Evolutionary conservation across 2,113 vertebrate species (phyloP).

Genomic region (Hippocampus mohnikei): DNA sequence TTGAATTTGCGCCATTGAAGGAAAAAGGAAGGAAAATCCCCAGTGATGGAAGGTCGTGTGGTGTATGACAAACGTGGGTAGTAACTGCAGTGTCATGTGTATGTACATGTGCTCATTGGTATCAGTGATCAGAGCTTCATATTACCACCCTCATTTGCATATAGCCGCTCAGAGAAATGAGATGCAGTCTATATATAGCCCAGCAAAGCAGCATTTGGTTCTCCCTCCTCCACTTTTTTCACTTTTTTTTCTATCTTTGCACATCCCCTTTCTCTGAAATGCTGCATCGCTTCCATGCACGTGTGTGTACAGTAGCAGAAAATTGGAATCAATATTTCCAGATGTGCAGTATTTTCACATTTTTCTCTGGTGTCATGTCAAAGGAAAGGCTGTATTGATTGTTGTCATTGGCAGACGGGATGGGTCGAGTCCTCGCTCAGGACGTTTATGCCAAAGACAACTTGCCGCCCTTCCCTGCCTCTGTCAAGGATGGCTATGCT

Average conservation of each 20-base stretch:
- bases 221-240: constrained; percentile 42
- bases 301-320: neutral
- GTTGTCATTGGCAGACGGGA: constrained; percentile 80
- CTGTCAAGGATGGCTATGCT: constrained; percentile 98
- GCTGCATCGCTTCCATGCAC: constrained; percentile 4
- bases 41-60: neutral
- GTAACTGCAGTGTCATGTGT: constrained; percentile 19
- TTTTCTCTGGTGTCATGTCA: neutral
- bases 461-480: constrained; percentile 96
- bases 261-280: constrained; percentile 25
- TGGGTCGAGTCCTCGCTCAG: constrained; percentile 98
- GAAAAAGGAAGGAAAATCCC: neutral
- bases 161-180: constrained; percentile 36
- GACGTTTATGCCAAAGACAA: constrained; percentile 99
- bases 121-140: constrained; percentile 58
- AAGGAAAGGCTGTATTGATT: neutral
- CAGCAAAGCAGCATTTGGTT: constrained; percentile 50
- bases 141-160: constrained; percentile 58
- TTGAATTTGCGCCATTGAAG: constrained; percentile 21
- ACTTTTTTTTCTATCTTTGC: constrained; percentile 29
- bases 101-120: constrained; percentile 33
- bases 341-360: neutral
- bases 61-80: constrained; percentile 10
- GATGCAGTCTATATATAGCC: constrained; percentile 51
- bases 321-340: too few relatives aligned